Conservation (phyloP, 2,888 invertebrate genomes). For the Acleris laterana region DNA sequence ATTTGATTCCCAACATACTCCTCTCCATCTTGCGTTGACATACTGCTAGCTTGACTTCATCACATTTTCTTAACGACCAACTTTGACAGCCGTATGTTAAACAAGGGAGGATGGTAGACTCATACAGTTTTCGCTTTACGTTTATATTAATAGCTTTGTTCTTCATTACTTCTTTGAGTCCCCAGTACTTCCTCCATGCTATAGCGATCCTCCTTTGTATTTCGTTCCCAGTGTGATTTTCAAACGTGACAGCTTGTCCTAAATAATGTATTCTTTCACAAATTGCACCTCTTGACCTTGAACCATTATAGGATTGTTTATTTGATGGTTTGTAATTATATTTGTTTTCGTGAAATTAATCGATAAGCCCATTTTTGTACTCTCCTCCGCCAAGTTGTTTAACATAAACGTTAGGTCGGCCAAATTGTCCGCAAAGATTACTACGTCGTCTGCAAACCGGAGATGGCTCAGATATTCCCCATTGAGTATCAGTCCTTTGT, state of each 20-base stretch:
- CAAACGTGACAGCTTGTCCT: too few relatives aligned
- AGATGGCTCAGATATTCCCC: conserved; percentile 30
- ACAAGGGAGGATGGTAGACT: neutral
- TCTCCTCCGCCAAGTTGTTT: conserved; percentile 22
- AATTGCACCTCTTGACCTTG: too few relatives aligned
- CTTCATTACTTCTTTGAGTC: conserved; percentile 1
- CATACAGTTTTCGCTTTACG: neutral
- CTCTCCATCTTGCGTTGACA: conserved; percentile 8
- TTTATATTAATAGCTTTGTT: neutral
- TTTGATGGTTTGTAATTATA: too few relatives aligned
- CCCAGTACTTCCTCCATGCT: too few relatives aligned
- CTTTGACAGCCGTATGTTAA: conserved; percentile 7
- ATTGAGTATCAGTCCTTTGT: conserved; percentile 30
- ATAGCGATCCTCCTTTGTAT: too few relatives aligned
- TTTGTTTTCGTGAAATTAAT: conserved; percentile 25
- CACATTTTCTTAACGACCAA: neutral
- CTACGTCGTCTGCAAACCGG: conserved; percentile 12
- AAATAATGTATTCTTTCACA: too few relatives aligned
- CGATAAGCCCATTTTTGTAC: conserved; percentile 25
- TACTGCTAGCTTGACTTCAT: conserved; percentile 3
- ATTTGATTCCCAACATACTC: conserved; percentile 5
- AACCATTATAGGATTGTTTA: too few relatives aligned
- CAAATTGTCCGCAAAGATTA: conserved; percentile 17
- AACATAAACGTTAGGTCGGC: conserved; percentile 28
- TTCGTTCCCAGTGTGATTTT: too few relatives aligned